phyloP scores from a whole-genome alignment of 2,113 vertebrate genomes.

The Chauna torquata region DNA sequence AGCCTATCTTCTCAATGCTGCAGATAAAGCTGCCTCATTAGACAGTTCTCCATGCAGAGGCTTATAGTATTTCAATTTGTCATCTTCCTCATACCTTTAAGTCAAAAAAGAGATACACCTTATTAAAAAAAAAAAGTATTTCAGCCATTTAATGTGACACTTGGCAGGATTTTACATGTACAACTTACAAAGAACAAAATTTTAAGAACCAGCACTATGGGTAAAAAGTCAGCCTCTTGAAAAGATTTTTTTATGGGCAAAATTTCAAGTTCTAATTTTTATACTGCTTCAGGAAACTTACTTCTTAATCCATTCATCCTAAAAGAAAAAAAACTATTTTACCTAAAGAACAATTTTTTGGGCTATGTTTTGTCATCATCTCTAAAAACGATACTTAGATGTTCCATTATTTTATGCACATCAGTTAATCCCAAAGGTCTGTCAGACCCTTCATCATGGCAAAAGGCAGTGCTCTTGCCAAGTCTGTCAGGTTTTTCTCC shows the following conservation, averaged over 20 bases:
- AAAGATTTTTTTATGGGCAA: background rate
- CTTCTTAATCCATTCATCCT: background rate
- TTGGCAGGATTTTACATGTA: background rate
- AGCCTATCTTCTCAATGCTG: slow-evolving; percentile 39
- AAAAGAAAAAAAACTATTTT: background rate
- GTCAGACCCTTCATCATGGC: background rate
- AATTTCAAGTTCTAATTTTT: slow-evolving; percentile 4
- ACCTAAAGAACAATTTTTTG: background rate
- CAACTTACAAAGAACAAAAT: background rate
- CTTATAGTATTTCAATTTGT: background rate
- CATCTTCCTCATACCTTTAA: background rate
- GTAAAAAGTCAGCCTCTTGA: slow-evolving; percentile 8
- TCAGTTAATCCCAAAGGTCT: background rate
- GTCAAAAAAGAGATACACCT: background rate
- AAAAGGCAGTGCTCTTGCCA: rapidly evolving
- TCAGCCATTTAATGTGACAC: slow-evolving; percentile 5
- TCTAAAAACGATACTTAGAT: background rate
- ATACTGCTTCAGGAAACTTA: background rate
- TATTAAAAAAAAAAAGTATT: background rate
- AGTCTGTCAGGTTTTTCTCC: background rate
- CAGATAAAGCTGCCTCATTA: slow-evolving; percentile 62
- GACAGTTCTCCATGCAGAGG: slow-evolving; percentile 37
- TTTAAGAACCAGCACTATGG: background rate
- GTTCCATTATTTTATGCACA: background rate
- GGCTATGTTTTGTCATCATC: background rate